A percentile compares a stretch with the other conserved stretches of the same genome.
Evolutionary conservation across 2,797 vertebrate species (phyloP).

Genomic region (Monodelphis domestica): DNA sequence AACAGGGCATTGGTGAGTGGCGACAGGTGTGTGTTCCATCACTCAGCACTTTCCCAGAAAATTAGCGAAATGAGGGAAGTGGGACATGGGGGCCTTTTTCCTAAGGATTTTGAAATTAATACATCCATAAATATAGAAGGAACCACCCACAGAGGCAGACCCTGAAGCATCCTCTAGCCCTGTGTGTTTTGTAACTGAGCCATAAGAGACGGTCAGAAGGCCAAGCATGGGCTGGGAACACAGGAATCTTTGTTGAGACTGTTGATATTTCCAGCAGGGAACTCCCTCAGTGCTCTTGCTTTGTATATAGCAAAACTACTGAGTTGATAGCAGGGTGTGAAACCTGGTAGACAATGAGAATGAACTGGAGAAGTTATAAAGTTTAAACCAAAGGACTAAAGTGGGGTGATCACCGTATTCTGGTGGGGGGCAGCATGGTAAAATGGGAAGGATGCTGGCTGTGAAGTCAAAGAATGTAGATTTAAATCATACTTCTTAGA

Average conservation of each 20-base stretch:
- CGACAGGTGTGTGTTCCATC: background rate
- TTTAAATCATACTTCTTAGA: background rate
- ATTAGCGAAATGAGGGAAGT: background rate
- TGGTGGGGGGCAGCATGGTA: background rate
- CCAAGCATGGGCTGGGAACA: background rate
- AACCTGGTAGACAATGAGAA: background rate
- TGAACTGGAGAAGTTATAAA: background rate
- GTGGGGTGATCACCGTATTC: background rate
- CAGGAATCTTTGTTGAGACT: background rate
- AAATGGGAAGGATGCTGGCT: background rate
- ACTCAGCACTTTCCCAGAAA: background rate
- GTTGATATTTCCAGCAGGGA: background rate
- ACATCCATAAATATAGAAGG: background rate
- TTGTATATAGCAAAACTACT: background rate
- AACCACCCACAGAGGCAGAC: background rate
- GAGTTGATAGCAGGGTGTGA: background rate
- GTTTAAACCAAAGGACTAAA: background rate
- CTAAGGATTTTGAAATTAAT: background rate
- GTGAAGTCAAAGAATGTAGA: background rate
- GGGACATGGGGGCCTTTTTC: background rate
- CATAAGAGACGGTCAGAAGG: background rate
- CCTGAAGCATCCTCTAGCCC: background rate
- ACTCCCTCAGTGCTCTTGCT: background rate
- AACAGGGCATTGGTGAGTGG: background rate
- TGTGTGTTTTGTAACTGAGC: background rate